Evolutionary conservation across 2,888 invertebrate species (phyloP).

Genomic region (Ormyrus thymus): DNA sequence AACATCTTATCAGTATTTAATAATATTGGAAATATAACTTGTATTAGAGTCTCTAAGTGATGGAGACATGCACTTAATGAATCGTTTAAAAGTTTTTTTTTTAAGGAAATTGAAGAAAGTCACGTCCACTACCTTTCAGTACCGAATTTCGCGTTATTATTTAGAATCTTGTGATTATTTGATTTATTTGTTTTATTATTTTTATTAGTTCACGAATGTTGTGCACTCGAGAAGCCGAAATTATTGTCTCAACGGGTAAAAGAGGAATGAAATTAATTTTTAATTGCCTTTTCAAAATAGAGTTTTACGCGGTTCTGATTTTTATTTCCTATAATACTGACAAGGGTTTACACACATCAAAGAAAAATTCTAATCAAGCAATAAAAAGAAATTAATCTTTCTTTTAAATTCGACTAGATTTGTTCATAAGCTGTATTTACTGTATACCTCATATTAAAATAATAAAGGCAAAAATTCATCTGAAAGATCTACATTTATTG

Average conservation of each 20-base stretch:
- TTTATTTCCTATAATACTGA: too few species aligned
- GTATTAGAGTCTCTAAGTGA: constrained; percentile 33
- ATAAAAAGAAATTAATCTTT: too few species aligned
- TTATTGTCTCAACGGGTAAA: constrained; percentile 41
- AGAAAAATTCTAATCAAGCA: too few species aligned
- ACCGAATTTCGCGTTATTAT: constrained; percentile 17
- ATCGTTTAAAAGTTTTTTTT: neutral
- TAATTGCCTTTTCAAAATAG: neutral
- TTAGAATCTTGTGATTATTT: constrained; percentile 40
- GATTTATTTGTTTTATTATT: constrained; percentile 27
- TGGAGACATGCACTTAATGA: constrained; percentile 14
- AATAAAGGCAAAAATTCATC: too few species aligned
- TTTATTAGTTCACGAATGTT: constrained; percentile 12
- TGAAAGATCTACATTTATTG: too few species aligned
- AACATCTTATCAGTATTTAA: constrained; percentile 22
- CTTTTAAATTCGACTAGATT: too few species aligned
- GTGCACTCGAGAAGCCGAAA: constrained; percentile 32
- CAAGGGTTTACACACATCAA: too few species aligned
- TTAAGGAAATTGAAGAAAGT: constrained; percentile 26
- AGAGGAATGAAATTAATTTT: constrained; percentile 1
- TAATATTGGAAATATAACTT: constrained; percentile 35
- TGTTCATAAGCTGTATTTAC: too few species aligned
- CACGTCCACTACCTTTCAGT: constrained; percentile 38
- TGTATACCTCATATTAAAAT: too few species aligned
- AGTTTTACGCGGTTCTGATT: neutral